phyloP scores from a whole-genome alignment of 1,140 invertebrate genomes.

The Brachionus calyciflorus region DNA sequence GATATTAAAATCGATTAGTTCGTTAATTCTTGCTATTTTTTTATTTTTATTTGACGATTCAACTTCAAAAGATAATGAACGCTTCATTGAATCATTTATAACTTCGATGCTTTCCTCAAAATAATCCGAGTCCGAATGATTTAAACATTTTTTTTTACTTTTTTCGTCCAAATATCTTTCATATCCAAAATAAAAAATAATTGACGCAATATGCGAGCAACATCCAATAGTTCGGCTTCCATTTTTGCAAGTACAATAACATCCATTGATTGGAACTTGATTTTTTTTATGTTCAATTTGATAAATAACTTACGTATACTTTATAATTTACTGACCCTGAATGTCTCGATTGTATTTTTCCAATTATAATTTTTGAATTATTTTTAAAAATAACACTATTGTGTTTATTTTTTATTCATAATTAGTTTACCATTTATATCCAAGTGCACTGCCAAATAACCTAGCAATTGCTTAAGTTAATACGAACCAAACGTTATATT shows the following conservation, averaged over 20 bases:
- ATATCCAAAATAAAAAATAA: background rate
- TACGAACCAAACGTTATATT: conserved; percentile 10
- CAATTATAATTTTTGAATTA: background rate
- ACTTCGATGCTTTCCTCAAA: no score
- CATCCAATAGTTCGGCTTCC: conserved; percentile 2
- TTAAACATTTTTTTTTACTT: background rate
- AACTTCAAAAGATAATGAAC: no score
- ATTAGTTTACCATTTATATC: background rate
- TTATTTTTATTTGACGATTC: no score
- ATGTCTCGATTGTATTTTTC: background rate
- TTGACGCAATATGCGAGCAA: background rate
- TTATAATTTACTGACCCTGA: background rate
- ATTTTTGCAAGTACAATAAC: conserved; percentile 25
- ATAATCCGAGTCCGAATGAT: no score
- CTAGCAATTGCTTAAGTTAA: background rate
- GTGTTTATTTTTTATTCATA: background rate
- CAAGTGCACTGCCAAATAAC: conserved; percentile 23
- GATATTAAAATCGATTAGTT: no score
- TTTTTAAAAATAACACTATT: background rate
- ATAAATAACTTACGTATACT: background rate
- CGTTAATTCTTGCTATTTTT: no score
- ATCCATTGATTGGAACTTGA: background rate
- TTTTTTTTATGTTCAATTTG: background rate
- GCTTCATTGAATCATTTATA: no score
- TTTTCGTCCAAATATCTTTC: background rate